Evolutionary conservation across 1,140 invertebrate genomes (phyloP).

Genomic region (Zaprionus camerounensis): DNA sequence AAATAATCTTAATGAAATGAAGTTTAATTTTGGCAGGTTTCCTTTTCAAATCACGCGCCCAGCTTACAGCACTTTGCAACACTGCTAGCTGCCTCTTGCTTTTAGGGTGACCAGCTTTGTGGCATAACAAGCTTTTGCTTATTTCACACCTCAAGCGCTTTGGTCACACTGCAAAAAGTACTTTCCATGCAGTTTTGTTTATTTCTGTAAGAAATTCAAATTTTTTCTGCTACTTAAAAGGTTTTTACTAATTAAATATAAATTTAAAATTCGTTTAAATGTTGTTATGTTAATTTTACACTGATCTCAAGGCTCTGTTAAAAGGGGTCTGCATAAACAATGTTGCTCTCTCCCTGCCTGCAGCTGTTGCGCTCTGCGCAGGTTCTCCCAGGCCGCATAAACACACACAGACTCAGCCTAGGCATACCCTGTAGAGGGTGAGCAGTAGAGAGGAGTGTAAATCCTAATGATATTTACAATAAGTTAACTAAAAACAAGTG

Average conservation of each 20-base stretch:
- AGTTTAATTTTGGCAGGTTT: not conserved
- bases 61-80: not conserved
- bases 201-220: not conserved
- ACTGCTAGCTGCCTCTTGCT: not conserved
- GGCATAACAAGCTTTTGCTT: slow-evolving; percentile 7
- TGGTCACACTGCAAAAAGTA: slow-evolving; percentile 26
- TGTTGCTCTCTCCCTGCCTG: slow-evolving; percentile 30
- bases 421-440: not conserved
- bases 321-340: slow-evolving; percentile 2
- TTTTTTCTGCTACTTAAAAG: not conserved
- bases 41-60: slow-evolving; percentile 19
- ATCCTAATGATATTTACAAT: too few species aligned
- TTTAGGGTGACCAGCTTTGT: slow-evolving; percentile 23
- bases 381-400: slow-evolving; percentile 28
- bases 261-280: not conserved
- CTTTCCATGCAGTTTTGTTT: slow-evolving; percentile 34
- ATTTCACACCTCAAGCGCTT: not conserved
- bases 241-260: not conserved
- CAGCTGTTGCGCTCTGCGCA: slow-evolving; percentile 49
- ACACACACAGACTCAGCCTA: slow-evolving; percentile 4
- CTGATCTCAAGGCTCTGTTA: slow-evolving; percentile 37
- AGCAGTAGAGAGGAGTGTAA: not conserved
- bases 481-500: not conserved
- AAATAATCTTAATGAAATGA: too few species aligned
- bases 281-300: not conserved